phyloP scores from a whole-genome alignment of 2,113 vertebrate species.

The Psephotus haematonotus region DNA sequence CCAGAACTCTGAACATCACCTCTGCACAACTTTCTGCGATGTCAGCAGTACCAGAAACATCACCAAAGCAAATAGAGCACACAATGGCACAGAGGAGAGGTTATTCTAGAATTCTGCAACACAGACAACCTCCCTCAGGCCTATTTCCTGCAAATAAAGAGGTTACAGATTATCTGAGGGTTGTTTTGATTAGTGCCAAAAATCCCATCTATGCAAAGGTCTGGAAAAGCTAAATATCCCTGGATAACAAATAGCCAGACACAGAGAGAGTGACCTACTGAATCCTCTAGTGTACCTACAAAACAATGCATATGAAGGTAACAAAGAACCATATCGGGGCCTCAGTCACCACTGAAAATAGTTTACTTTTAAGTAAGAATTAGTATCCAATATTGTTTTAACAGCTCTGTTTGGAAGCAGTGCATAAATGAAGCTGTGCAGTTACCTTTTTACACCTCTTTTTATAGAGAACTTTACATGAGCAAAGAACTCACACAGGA shows the following conservation, averaged over 20 bases:
- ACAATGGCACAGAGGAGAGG: background rate
- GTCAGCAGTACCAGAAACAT: conserved; percentile 1
- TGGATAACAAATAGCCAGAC: background rate
- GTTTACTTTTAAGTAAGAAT: background rate
- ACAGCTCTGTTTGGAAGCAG: background rate
- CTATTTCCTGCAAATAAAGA: background rate
- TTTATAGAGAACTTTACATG: background rate
- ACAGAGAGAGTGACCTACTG: background rate
- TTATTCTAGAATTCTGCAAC: background rate
- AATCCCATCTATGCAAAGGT: background rate
- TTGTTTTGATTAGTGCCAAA: background rate
- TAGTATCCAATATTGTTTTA: background rate
- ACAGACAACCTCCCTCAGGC: background rate
- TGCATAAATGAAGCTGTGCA: background rate
- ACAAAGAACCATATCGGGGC: background rate
- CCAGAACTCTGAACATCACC: background rate
- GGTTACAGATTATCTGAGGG: background rate
- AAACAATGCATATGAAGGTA: background rate
- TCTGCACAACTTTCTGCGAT: conserved; percentile 5
- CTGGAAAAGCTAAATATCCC: background rate
- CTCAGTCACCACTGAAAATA: background rate
- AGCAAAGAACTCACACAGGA: background rate
- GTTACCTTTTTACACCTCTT: background rate
- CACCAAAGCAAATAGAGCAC: background rate
- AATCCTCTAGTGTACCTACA: background rate